phyloP scores from a whole-genome alignment of 2,888 invertebrate genomes.

The Drosophila prolongata region DNA sequence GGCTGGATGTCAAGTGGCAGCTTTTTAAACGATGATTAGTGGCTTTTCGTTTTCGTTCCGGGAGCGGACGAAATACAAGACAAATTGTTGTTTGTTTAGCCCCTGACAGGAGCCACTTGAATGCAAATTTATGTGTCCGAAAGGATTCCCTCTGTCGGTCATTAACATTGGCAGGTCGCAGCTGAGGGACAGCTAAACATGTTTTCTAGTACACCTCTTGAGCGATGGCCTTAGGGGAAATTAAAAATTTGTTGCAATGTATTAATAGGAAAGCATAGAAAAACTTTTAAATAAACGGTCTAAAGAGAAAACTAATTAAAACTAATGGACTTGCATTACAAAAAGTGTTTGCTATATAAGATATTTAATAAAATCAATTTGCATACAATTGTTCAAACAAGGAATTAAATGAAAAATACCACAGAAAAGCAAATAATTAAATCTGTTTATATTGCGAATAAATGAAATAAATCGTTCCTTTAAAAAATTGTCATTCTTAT shows the following conservation, averaged over 20 bases:
- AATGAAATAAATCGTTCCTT: neutral
- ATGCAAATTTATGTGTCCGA: conserved; percentile 66
- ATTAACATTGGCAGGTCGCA: conserved; percentile 31
- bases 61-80: conserved; percentile 65
- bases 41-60: conserved; percentile 42
- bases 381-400: conserved; percentile 3
- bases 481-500: no score
- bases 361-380: conserved; percentile 8
- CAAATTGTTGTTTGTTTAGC: conserved; percentile 71
- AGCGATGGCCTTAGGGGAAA: conserved; percentile 13
- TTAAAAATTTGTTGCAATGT: neutral
- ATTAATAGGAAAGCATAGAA: neutral
- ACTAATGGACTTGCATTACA: conserved; percentile 9
- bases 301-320: conserved; percentile 23
- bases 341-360: conserved; percentile 5
- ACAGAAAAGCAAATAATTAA: neutral
- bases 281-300: neutral
- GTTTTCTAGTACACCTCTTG: conserved; percentile 5
- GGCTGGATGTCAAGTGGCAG: conserved; percentile 49
- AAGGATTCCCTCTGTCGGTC: conserved; percentile 32
- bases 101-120: conserved; percentile 47
- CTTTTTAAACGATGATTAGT: conserved; percentile 76
- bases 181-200: conserved; percentile 19
- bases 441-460: neutral
- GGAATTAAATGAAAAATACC: neutral